phyloP scores from a whole-genome alignment of 2,113 vertebrate genomes.

The Pogonocichla stellata region DNA sequence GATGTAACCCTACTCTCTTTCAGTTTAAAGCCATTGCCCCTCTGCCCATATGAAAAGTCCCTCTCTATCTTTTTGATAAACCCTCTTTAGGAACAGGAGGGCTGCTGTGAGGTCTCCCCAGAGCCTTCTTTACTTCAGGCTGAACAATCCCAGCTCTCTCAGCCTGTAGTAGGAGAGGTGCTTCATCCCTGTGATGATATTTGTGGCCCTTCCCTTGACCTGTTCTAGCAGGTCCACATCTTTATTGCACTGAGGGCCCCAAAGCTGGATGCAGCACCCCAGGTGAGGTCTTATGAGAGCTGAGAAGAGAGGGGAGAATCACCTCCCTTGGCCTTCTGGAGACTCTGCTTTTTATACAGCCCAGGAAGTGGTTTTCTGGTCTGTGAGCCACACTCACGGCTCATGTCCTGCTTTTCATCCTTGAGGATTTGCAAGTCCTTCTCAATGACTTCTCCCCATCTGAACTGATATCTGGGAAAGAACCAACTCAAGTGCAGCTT shows the following conservation, averaged over 20 bases:
- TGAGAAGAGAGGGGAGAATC: not conserved
- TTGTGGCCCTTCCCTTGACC: not conserved
- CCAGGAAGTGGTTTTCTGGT: rapidly evolving
- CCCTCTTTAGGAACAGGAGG: not conserved
- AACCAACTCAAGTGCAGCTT: not conserved
- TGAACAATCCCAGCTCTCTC: not conserved
- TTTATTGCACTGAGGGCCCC: not conserved
- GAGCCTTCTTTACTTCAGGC: not conserved
- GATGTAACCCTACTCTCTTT: not conserved
- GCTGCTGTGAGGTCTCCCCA: too few species aligned
- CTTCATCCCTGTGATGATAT: not conserved
- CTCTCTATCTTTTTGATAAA: not conserved
- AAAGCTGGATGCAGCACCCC: not conserved
- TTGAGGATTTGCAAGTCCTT: not conserved
- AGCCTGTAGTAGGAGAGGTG: not conserved
- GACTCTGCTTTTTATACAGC: not conserved
- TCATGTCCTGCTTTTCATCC: not conserved
- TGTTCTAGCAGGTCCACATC: not conserved
- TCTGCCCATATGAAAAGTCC: not conserved
- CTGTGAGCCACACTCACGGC: not conserved
- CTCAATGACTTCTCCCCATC: not conserved
- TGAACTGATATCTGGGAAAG: not conserved
- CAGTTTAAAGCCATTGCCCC: not conserved
- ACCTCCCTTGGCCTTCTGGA: not conserved
- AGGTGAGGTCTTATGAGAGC: not conserved